These are phyloP conservation scores for Frieseomelitta varia DNA, from an alignment of 1,140 invertebrate species.

Conservation along the genomic window DNA sequence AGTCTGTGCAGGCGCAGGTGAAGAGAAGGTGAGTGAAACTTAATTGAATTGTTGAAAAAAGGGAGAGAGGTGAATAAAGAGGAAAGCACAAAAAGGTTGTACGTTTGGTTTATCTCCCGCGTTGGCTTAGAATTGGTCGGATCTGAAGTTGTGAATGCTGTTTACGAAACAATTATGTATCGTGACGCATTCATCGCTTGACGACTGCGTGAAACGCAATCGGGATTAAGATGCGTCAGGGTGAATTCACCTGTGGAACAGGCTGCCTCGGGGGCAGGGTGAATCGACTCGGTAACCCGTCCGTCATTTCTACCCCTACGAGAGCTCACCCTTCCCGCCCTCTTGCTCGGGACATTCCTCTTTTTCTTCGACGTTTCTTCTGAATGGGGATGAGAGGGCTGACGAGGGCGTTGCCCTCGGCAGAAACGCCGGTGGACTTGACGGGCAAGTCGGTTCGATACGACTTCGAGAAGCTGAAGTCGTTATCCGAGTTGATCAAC, in stretches of 20 bases:
- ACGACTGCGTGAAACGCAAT: not conserved
- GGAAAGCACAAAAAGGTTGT: not conserved
- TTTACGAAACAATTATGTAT: not conserved
- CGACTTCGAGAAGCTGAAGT: conserved; percentile 48
- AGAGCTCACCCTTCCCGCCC: conserved; percentile 45
- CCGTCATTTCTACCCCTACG: conserved; percentile 27
- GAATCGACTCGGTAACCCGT: conserved; percentile 42
- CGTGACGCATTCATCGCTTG: not conserved
- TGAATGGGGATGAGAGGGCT: conserved; percentile 62
- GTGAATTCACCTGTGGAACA: conserved; percentile 37
- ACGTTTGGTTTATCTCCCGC: not conserved
- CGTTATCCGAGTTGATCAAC: conserved; percentile 43
- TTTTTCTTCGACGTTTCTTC: conserved; percentile 60
- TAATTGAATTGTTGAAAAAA: too few relatives aligned
- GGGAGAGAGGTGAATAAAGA: too few relatives aligned
- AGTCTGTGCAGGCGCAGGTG: conserved; percentile 51
- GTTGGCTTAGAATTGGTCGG: not conserved
- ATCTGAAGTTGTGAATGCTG: not conserved
- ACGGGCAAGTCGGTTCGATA: conserved; percentile 63
- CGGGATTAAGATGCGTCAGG: not conserved
- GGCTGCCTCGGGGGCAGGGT: not conserved
- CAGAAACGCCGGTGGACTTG: conserved; percentile 61
- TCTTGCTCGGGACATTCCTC: conserved; percentile 31
- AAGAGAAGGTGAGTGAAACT: conserved; percentile 70
- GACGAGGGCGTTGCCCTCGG: conserved; percentile 66